Evolutionary conservation across 1,140 invertebrate species (phyloP), one percentile per base, ranked within the genome.

Genomic region (Zaprionus taronus): DNA sequence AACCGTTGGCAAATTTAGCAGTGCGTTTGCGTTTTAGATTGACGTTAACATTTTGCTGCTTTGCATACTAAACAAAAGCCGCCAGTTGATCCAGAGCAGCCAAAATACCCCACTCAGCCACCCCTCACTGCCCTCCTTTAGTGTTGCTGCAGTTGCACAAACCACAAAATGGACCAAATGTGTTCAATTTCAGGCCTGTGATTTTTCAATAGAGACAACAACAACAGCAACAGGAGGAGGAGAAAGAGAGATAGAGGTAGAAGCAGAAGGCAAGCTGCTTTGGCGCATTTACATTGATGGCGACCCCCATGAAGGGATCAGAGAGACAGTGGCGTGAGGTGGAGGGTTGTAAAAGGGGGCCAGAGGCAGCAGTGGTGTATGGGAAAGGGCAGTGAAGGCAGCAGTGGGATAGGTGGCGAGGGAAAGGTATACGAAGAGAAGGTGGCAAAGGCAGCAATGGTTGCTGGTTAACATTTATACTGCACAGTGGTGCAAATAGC

Each of bases 161-260:
- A 79, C 84, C 84, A 72, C 84, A 87, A 87, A 87, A 87, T 87
- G 84, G 81, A 81, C 84, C 89, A 87, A 90, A 87, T 87, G 85
- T 87, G 84, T 87, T 87, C 84, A 90, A 87, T 87, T 90, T 87
- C 78, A 84, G 81, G 84, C 81, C 84, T 84, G 85, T 87, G 84
- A 87, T 87, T 87, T 87, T 87, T 90, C 83, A 87, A 87, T 87
- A 90, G 78, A 84, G 67, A 60, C 68, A 55, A 47, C 66, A 68
- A 26, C 26, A 56, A 26, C 55, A 68, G 4, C 63, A 61, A 9
- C 9, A 11, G 31, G 9, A 31, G 9, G 31, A 34, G 31, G 2
- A 31, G 31, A 34, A 24, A 24, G 24, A 7, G 26, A 7, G 6
- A 7, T 6, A 28, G 44, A 34, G 58, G 70, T 68, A 57, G 11